Conservation (phyloP, 2,888 invertebrate genomes). For the Pocota personata region DNA sequence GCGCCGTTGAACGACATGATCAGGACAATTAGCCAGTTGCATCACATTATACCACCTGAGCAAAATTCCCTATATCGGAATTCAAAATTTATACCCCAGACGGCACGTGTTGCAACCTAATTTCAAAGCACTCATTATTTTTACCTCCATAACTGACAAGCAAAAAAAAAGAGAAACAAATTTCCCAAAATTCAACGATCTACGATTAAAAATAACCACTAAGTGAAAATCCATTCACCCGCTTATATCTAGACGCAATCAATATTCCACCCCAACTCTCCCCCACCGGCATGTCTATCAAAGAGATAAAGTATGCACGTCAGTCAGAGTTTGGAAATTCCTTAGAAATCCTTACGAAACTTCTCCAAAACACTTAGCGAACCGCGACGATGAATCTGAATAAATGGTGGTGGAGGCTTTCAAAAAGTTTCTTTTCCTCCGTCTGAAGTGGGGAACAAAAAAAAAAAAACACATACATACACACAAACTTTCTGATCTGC, state of each 20-base stretch:
- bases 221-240: conserved; percentile 20
- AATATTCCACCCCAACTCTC: conserved; percentile 25
- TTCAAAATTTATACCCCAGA: neutral
- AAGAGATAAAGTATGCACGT: conserved; percentile 42
- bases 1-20: too few relatives aligned
- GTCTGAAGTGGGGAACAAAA: neutral
- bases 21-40: too few relatives aligned
- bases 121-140: neutral
- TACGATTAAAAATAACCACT: conserved; percentile 24
- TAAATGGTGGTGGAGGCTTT: conserved; percentile 35
- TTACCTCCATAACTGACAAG: neutral
- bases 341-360: neutral
- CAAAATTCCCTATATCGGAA: too few relatives aligned
- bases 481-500: neutral
- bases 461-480: too few relatives aligned
- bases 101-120: neutral
- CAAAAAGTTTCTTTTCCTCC: conserved; percentile 27
- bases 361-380: conserved; percentile 28
- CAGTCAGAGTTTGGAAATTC: conserved; percentile 29
- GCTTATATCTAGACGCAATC: conserved; percentile 29
- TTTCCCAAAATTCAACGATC: neutral
- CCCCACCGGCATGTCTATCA: conserved; percentile 25
- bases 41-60: too few relatives aligned
- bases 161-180: too few relatives aligned
- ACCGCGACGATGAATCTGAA: conserved; percentile 27